These are phyloP conservation scores for Drosophila anomalata DNA, from an alignment of 2,888 invertebrate species.

Conservation along the genomic window DNA sequence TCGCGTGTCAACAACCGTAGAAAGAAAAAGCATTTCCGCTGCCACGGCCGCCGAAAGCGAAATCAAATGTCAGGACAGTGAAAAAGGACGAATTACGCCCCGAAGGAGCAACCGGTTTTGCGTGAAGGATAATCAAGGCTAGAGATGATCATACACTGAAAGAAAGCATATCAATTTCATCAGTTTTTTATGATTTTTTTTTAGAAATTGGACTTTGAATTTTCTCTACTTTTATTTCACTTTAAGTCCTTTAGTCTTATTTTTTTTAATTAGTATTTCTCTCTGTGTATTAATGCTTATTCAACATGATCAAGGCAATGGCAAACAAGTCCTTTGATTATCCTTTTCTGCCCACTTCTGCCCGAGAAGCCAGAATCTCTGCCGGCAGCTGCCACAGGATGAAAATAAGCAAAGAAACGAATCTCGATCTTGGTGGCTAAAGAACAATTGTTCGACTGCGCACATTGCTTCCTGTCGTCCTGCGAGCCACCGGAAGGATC, in stretches of 20 bases:
- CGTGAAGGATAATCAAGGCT: slow-evolving; percentile 29
- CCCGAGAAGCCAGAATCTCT: slow-evolving; percentile 48
- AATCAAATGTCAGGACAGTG: slow-evolving; percentile 76
- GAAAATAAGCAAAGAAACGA: slow-evolving; percentile 35
- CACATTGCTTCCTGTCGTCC: slow-evolving; percentile 83
- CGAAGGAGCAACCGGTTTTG: slow-evolving; percentile 68
- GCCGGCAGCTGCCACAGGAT: slow-evolving; percentile 55
- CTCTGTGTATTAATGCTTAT: slow-evolving; percentile 3
- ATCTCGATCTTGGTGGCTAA: slow-evolving; percentile 61
- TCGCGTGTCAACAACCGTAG: slow-evolving; percentile 78
- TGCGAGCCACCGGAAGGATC: slow-evolving; percentile 80
- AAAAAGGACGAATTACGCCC: slow-evolving; percentile 55
- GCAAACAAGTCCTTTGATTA: slow-evolving; percentile 74
- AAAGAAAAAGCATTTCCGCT: slow-evolving; percentile 80
- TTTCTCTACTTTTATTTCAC: neutral
- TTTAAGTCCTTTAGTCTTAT: neutral
- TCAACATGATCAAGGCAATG: slow-evolving; percentile 28
- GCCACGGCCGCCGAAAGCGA: slow-evolving; percentile 75
- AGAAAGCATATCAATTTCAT: neutral
- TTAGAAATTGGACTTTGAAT: no score
- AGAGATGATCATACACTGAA: slow-evolving; percentile 26
- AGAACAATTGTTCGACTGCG: slow-evolving; percentile 73
- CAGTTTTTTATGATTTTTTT: neutral
- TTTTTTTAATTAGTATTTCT: neutral
- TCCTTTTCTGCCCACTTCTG: slow-evolving; percentile 68